Conservation (phyloP, 2,113 vertebrate genomes). For the Pimephales promelas region DNA sequence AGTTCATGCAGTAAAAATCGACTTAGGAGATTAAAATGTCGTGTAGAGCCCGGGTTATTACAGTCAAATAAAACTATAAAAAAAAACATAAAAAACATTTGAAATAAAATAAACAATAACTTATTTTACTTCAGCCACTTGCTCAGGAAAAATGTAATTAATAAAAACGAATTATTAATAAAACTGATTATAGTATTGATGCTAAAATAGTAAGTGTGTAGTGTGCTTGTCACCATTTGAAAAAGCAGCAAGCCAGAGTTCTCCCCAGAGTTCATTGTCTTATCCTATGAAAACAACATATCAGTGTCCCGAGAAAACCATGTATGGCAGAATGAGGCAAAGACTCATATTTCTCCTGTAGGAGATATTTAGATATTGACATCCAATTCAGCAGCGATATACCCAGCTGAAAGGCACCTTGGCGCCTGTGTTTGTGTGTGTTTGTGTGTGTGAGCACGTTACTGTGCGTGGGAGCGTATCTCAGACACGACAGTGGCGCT, state of each 20-base stretch:
- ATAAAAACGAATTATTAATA: too few relatives aligned
- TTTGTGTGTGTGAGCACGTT: constrained; percentile 42
- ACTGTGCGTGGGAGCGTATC: constrained; percentile 48
- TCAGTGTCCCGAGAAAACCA: background rate
- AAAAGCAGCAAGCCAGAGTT: background rate
- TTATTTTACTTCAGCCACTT: background rate
- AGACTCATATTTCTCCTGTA: constrained; percentile 32
- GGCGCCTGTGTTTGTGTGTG: constrained; percentile 24
- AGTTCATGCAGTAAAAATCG: background rate
- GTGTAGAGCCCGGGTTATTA: background rate
- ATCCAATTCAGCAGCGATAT: background rate
- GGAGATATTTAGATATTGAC: constrained; percentile 25
- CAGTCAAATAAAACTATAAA: background rate
- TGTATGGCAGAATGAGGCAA: background rate
- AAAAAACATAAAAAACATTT: background rate
- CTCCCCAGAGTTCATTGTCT: background rate
- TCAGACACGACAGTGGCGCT: constrained; percentile 49
- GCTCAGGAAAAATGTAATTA: background rate
- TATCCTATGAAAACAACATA: constrained; percentile 23
- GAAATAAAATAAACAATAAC: background rate
- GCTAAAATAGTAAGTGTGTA: background rate
- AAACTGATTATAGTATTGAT: background rate
- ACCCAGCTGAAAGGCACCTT: constrained; percentile 54
- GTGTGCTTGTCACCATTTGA: background rate
- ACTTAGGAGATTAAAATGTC: background rate